These are phyloP conservation scores for Lithobates pipiens DNA, from an alignment of 2,797 vertebrate genomes.

Conservation along the genomic window DNA sequence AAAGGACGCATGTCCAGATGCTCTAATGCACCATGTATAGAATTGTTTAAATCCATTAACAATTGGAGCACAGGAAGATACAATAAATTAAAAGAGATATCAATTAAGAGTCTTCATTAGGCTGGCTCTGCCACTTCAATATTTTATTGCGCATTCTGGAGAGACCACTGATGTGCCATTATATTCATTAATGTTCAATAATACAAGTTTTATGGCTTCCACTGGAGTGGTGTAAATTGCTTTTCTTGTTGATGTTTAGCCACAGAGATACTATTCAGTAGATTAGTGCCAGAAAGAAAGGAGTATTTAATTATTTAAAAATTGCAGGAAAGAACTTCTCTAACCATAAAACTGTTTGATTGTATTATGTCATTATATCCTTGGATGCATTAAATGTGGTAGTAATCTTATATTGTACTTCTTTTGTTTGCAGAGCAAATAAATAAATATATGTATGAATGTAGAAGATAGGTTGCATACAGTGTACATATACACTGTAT, in stretches of 20 bases:
- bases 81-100: slow-evolving; percentile 40
- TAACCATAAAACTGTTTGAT: slow-evolving; percentile 15
- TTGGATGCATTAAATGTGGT: not conserved
- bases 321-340: not conserved
- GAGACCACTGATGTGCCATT: slow-evolving; percentile 41
- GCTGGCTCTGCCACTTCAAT: not conserved
- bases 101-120: slow-evolving; percentile 36
- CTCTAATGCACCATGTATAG: not conserved
- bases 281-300: slow-evolving; percentile 30
- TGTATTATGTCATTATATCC: not conserved
- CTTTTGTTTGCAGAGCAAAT: not conserved
- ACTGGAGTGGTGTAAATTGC: slow-evolving; percentile 17
- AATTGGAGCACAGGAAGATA: slow-evolving; percentile 12
- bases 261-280: slow-evolving; percentile 26
- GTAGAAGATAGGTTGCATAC: too few relatives aligned
- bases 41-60: slow-evolving; percentile 41
- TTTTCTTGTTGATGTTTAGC: slow-evolving; percentile 37
- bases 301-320: slow-evolving; percentile 28
- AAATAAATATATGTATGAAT: not conserved
- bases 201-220: slow-evolving; percentile 42
- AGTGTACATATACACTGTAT: too few relatives aligned
- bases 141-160: slow-evolving; percentile 31
- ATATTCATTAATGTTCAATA: slow-evolving; percentile 49
- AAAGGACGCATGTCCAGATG: not conserved
- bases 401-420: not conserved